Percentiles rank a stretch among this genome's conserved stretches.
Evolutionary conservation across 2,797 vertebrate species (phyloP).

Genomic region (Fistularia commersonii): DNA sequence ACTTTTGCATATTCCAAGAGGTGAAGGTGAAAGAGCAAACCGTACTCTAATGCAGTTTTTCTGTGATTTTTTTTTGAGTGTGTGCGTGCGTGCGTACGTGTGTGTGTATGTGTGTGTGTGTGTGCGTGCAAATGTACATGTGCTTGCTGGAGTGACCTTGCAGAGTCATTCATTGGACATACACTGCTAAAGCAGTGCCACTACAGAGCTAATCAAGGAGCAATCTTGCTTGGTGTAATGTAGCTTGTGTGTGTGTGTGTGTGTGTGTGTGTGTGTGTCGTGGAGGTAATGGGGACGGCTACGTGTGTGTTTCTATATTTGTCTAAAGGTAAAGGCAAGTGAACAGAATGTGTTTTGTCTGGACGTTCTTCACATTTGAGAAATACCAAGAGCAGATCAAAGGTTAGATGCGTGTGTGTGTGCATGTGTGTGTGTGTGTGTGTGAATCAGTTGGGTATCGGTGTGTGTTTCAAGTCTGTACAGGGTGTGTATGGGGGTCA

Average conservation of each 20-base stretch:
- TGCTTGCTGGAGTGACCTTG: conserved; percentile 55
- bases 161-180: conserved; percentile 55
- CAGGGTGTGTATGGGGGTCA: conserved; percentile 67
- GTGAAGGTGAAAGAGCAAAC: conserved; percentile 77
- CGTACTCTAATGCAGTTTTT: conserved; percentile 56
- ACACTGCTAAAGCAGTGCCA: conserved; percentile 42
- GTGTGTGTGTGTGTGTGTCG: conserved; percentile 6
- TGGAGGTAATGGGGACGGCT: conserved; percentile 9
- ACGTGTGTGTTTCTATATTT: no score
- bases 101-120: conserved; percentile 13
- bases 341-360: conserved; percentile 56
- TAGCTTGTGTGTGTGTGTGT: conserved; percentile 17
- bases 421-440: conserved; percentile 40
- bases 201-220: conserved; percentile 53
- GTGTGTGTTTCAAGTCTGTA: conserved; percentile 60
- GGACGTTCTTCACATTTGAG: conserved; percentile 50
- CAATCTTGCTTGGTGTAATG: conserved; percentile 32
- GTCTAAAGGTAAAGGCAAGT: conserved; percentile 27
- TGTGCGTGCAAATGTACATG: conserved; percentile 11
- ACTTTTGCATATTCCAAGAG: conserved; percentile 62
- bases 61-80: conserved; percentile 47
- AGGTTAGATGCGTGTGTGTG: conserved; percentile 34
- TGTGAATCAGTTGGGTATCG: conserved; percentile 30
- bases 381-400: conserved; percentile 47
- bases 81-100: conserved; percentile 24